These are phyloP conservation scores for Enteromius viviparus DNA, from an alignment of 2,797 vertebrate genomes.

Conservation along the genomic window DNA sequence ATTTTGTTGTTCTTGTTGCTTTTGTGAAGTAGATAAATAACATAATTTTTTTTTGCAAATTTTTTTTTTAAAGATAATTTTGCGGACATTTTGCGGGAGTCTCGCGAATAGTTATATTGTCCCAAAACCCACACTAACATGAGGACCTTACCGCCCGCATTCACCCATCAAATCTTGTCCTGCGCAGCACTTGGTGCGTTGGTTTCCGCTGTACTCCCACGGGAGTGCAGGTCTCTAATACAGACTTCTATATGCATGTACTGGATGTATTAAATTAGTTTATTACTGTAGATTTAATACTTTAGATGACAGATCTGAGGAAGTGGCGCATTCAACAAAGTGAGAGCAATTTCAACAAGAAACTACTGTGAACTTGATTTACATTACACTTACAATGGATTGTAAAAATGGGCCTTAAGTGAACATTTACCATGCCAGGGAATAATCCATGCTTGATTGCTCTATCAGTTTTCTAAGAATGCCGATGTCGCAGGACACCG, in stretches of 20 bases:
- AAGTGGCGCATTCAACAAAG: not conserved
- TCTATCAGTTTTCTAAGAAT: conserved; percentile 91
- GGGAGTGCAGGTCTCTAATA: too few species aligned
- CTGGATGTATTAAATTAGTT: not conserved
- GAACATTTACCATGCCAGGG: conserved; percentile 79
- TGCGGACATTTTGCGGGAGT: too few species aligned
- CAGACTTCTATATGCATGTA: not conserved
- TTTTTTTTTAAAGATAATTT: too few species aligned
- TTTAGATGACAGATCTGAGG: not conserved
- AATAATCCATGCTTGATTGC: conserved; percentile 91
- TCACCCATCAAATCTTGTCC: too few species aligned
- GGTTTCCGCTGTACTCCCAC: too few species aligned
- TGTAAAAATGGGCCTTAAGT: not conserved
- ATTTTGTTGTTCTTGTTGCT: too few species aligned
- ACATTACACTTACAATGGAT: not conserved
- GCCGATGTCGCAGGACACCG: conserved; percentile 91
- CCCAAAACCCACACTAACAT: too few species aligned
- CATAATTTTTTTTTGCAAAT: too few species aligned
- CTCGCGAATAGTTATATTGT: too few species aligned
- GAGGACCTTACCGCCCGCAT: too few species aligned
- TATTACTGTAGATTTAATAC: not conserved
- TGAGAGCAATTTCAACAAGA: not conserved
- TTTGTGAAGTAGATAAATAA: too few species aligned
- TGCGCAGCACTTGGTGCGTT: too few species aligned
- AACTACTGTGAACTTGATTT: not conserved